Percentiles rank a stretch among this genome's conserved stretches.
Evolutionary conservation across 64 coral and sea anemone genomes (phyloP).

Genomic region (Catalaphyllia jardinei): DNA sequence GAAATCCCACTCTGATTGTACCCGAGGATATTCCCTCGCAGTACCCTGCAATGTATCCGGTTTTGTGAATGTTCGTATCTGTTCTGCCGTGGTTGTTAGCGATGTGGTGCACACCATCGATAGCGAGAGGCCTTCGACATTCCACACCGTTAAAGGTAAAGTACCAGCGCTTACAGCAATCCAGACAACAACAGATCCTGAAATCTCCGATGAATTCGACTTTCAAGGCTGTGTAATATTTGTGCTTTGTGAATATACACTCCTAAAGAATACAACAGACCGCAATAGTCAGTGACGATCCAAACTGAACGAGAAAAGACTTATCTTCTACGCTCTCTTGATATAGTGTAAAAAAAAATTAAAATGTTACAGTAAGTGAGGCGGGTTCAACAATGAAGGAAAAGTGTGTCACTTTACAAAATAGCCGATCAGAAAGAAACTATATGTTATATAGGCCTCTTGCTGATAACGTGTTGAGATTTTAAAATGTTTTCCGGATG

Average conservation of each 20-base stretch:
- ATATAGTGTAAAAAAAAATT: too few species aligned
- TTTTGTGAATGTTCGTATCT: background rate
- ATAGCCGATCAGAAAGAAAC: too few species aligned
- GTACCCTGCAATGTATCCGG: background rate
- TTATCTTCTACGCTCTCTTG: too few species aligned
- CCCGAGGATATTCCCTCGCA: background rate
- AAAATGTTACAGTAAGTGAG: too few species aligned
- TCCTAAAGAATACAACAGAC: background rate
- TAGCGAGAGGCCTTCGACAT: slow-evolving; percentile 1
- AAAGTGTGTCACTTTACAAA: too few species aligned
- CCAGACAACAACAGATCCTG: background rate
- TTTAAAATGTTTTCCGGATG: too few species aligned
- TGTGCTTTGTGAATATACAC: background rate
- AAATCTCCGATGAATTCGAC: slow-evolving; percentile 31
- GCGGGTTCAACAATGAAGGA: too few species aligned
- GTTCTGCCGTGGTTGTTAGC: background rate
- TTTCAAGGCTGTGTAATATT: background rate
- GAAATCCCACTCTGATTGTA: background rate
- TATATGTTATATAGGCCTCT: too few species aligned
- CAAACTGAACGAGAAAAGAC: too few species aligned
- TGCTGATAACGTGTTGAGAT: too few species aligned
- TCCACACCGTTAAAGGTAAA: slow-evolving; percentile 22
- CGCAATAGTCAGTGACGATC: too few species aligned
- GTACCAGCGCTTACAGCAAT: slow-evolving; percentile 42
- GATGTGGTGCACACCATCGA: background rate